Percentiles rank a stretch among this genome's conserved stretches.
Evolutionary conservation across 2,888 invertebrate species (phyloP).

Genomic region (Caenorhabditis macrosperma): DNA sequence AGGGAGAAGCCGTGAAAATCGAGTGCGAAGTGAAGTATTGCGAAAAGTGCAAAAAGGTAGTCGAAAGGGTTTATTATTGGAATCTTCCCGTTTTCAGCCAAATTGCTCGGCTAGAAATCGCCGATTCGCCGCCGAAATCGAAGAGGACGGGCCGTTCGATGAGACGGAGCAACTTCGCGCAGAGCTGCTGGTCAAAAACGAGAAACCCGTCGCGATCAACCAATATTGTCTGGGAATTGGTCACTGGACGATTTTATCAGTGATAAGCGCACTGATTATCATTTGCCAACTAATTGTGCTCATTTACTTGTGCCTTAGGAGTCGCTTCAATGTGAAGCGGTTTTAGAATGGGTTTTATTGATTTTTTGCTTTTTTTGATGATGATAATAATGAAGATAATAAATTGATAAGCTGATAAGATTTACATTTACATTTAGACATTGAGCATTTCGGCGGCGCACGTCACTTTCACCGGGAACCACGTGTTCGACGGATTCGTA

Average conservation of each 20-base stretch:
- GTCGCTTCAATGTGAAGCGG: constrained; percentile 4
- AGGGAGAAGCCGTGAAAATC: constrained; percentile 60
- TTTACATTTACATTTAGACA: constrained; percentile 1
- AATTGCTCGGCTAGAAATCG: constrained; percentile 41
- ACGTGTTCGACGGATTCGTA: constrained; percentile 69
- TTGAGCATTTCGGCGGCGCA: constrained; percentile 45
- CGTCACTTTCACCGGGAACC: constrained; percentile 72
- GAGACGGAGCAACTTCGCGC: constrained; percentile 46
- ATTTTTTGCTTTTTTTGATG: too few species aligned
- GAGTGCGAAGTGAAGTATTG: constrained; percentile 61
- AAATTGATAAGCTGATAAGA: not conserved
- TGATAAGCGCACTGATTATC: not conserved
- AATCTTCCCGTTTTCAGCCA: constrained; percentile 17
- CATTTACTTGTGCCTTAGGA: constrained; percentile 20
- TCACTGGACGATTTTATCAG: constrained; percentile 10
- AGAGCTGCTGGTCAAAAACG: constrained; percentile 39
- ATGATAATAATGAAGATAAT: too few species aligned
- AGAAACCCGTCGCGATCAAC: not conserved
- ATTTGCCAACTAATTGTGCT: constrained; percentile 11
- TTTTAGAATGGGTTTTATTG: too few species aligned
- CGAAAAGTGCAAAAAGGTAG: constrained; percentile 61
- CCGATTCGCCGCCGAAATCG: constrained; percentile 8
- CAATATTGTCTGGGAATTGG: constrained; percentile 22
- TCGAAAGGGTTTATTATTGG: not conserved
- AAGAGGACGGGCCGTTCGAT: not conserved